phyloP scores from a whole-genome alignment of 2,888 invertebrate species.

The Pseudanteris insignis region DNA sequence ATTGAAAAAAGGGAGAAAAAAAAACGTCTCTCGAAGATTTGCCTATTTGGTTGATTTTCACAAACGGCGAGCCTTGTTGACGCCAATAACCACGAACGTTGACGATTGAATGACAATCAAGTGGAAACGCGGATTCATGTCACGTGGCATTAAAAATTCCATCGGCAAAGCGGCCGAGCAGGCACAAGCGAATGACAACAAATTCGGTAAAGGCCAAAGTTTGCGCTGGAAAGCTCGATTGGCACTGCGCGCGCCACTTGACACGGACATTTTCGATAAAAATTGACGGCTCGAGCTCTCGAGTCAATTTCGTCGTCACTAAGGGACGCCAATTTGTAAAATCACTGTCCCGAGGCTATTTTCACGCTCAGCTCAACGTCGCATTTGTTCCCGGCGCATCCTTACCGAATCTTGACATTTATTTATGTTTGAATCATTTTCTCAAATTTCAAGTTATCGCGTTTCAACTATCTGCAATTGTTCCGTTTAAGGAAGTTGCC shows the following conservation, averaged over 20 bases:
- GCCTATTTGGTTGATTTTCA: too few relatives aligned
- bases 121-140: background rate
- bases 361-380: slow-evolving; percentile 4
- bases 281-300: slow-evolving; percentile 22
- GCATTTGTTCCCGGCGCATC: slow-evolving; percentile 6
- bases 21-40: too few relatives aligned
- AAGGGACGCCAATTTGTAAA: slow-evolving; percentile 26
- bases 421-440: too few relatives aligned
- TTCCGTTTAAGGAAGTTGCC: too few relatives aligned
- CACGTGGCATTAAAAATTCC: slow-evolving; percentile 17
- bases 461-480: too few relatives aligned
- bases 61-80: too few relatives aligned
- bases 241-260: slow-evolving; percentile 15
- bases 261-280: slow-evolving; percentile 14
- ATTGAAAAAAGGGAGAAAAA: too few relatives aligned
- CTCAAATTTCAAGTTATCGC: too few relatives aligned
- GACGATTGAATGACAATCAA: too few relatives aligned
- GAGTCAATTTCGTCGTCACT: slow-evolving; percentile 10
- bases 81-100: too few relatives aligned
- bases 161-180: slow-evolving; percentile 11
- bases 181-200: slow-evolving; percentile 2
- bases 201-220: slow-evolving; percentile 14
- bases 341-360: slow-evolving; percentile 10
- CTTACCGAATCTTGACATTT: slow-evolving; percentile 2
- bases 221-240: slow-evolving; percentile 19